phyloP scores from a whole-genome alignment of 2,888 invertebrate genomes.

The Parascotia fuliginaria region DNA sequence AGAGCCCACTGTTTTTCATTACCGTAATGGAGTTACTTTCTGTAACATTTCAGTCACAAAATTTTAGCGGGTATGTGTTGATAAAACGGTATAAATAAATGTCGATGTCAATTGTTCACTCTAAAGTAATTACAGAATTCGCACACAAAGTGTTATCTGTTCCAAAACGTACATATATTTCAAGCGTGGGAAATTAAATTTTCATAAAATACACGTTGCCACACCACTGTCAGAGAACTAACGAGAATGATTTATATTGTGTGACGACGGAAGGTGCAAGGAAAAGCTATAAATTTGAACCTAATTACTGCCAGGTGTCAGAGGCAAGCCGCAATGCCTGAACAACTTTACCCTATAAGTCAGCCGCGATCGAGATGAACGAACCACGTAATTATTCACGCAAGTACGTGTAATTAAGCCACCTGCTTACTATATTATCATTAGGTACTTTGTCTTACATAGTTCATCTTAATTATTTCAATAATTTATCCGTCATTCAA shows the following conservation, averaged over 20 bases:
- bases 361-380: slow-evolving; percentile 68
- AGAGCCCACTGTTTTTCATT: slow-evolving; percentile 80
- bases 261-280: slow-evolving; percentile 62
- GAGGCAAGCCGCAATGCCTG: slow-evolving; percentile 66
- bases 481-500: slow-evolving; percentile 5
- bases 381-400: slow-evolving; percentile 52
- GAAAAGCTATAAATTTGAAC: slow-evolving; percentile 72
- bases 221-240: slow-evolving; percentile 53
- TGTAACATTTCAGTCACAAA: slow-evolving; percentile 68
- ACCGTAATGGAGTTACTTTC: slow-evolving; percentile 77
- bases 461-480: slow-evolving; percentile 28
- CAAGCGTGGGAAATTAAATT: slow-evolving; percentile 46
- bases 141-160: slow-evolving; percentile 25
- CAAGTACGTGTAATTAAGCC: slow-evolving; percentile 43
- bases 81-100: slow-evolving; percentile 35
- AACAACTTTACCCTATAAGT: slow-evolving; percentile 75
- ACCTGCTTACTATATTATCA: slow-evolving; percentile 27
- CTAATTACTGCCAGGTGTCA: slow-evolving; percentile 81
- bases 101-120: slow-evolving; percentile 32
- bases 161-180: slow-evolving; percentile 37
- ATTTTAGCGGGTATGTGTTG: slow-evolving; percentile 49
- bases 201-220: slow-evolving; percentile 48
- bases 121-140: slow-evolving; percentile 34
- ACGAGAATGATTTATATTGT: slow-evolving; percentile 60
- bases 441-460: slow-evolving; percentile 32